Evolutionary conservation across 2,888 invertebrate genomes (phyloP).

Genomic region (Drosophila phalerata): DNA sequence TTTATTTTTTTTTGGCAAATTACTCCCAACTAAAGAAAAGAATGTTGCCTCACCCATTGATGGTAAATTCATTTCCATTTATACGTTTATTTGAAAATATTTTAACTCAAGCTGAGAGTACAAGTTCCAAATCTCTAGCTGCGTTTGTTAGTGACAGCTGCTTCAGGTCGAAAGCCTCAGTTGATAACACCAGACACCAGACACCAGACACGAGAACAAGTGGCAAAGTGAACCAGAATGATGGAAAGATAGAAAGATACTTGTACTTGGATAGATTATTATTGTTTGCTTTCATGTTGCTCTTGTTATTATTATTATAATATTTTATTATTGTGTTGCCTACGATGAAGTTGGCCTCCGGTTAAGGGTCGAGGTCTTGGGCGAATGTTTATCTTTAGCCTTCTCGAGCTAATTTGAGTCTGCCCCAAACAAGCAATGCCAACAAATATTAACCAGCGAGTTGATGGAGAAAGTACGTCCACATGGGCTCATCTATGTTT

Average conservation of each 20-base stretch:
- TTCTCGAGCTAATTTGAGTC: slow-evolving; percentile 45
- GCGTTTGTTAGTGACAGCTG: slow-evolving; percentile 48
- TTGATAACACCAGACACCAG: slow-evolving; percentile 25
- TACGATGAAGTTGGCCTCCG: slow-evolving; percentile 14
- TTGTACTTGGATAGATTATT: slow-evolving; percentile 15
- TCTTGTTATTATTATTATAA: slow-evolving; percentile 22
- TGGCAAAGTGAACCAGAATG: slow-evolving; percentile 46
- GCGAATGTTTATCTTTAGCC: slow-evolving; percentile 37
- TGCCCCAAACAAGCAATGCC: slow-evolving; percentile 36
- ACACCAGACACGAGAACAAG: slow-evolving; percentile 9
- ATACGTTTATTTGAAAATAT: slow-evolving; percentile 58
- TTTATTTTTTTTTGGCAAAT: slow-evolving; percentile 45
- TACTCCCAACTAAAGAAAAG: slow-evolving; percentile 31
- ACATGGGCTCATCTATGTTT: slow-evolving; percentile 16
- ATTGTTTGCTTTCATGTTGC: slow-evolving; percentile 54
- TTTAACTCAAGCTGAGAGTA: slow-evolving; percentile 61
- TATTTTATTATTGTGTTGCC: slow-evolving; percentile 18
- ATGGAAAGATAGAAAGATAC: slow-evolving; percentile 15
- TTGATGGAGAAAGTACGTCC: background rate
- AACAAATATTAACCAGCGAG: slow-evolving; percentile 34
- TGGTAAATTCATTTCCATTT: slow-evolving; percentile 60
- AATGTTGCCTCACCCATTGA: slow-evolving; percentile 33
- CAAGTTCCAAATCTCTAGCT: background rate
- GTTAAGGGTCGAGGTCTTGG: slow-evolving; percentile 16
- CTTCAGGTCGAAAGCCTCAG: slow-evolving; percentile 9